phyloP scores from a whole-genome alignment of 1,140 invertebrate genomes.

The Cataglyphis hispanica region DNA sequence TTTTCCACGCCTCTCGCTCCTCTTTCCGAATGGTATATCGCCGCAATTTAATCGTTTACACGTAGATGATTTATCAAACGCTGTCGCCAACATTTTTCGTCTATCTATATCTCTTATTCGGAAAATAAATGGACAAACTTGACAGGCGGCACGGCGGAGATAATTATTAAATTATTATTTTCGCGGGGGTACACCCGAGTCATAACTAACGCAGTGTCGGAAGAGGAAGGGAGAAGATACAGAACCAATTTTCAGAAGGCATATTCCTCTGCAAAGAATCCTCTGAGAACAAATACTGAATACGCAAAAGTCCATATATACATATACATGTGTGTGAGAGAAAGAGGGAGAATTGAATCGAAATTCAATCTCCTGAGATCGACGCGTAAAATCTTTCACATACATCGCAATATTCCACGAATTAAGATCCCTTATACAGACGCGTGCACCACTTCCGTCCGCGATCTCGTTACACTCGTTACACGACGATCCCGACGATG shows the following conservation, averaged over 20 bases:
- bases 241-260: neutral
- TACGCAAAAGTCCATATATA: too few relatives aligned
- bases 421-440: constrained; percentile 9
- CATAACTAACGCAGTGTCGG: constrained; percentile 72
- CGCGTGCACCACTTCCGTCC: neutral
- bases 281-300: neutral
- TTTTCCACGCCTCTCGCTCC: neutral
- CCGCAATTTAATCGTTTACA: constrained; percentile 43
- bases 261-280: neutral
- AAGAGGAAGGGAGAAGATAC: constrained; percentile 31
- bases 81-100: neutral
- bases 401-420: neutral
- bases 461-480: constrained; percentile 14
- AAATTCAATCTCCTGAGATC: too few relatives aligned
- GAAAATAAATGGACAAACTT: constrained; percentile 70
- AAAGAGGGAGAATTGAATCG: neutral
- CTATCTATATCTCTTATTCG: constrained; percentile 51
- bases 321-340: neutral
- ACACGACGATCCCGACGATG: constrained; percentile 16
- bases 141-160: constrained; percentile 59
- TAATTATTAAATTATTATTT: constrained; percentile 82
- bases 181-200: constrained; percentile 56
- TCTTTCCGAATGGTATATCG: constrained; percentile 13
- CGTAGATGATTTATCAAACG: constrained; percentile 33
- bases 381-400: neutral